Evolutionary conservation across 2,888 invertebrate species (phyloP).

Genomic region (Torymus texanus): DNA sequence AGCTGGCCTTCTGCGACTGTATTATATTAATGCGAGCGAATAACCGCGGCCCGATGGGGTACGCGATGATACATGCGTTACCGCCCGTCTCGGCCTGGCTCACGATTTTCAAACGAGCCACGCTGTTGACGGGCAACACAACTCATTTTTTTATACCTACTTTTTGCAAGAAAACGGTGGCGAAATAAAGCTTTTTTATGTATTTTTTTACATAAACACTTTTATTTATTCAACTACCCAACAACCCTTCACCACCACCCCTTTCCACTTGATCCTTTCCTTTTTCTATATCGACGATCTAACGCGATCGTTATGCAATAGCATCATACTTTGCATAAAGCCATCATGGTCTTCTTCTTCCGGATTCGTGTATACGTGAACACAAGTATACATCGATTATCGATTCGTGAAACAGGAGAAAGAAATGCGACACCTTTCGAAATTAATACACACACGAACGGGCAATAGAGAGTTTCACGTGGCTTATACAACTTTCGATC

Average conservation of each 20-base stretch:
- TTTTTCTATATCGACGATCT: too few relatives aligned
- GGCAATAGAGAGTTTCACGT: constrained; percentile 2
- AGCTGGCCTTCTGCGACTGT: constrained; percentile 62
- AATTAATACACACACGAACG: constrained; percentile 7
- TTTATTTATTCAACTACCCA: constrained; percentile 2
- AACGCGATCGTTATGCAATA: too few relatives aligned
- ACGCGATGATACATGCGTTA: too few relatives aligned
- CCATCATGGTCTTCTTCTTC: neutral
- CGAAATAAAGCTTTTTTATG: constrained; percentile 76
- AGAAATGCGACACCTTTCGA: constrained; percentile 9
- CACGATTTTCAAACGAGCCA: neutral
- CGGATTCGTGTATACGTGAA: neutral
- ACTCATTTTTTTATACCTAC: constrained; percentile 71
- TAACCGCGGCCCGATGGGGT: neutral
- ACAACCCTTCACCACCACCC: neutral
- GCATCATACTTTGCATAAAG: too few relatives aligned
- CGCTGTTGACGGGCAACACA: constrained; percentile 52
- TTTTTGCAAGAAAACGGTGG: constrained; percentile 73
- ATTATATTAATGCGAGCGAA: constrained; percentile 60
- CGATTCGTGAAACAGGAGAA: constrained; percentile 5
- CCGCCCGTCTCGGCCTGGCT: neutral
- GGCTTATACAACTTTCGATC: constrained; percentile 38
- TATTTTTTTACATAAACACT: constrained; percentile 72
- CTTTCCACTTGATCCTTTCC: neutral
- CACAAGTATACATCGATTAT: constrained; percentile 5